phyloP scores from a whole-genome alignment of 1,140 invertebrate species.

The Diplogasteroides magnus region DNA sequence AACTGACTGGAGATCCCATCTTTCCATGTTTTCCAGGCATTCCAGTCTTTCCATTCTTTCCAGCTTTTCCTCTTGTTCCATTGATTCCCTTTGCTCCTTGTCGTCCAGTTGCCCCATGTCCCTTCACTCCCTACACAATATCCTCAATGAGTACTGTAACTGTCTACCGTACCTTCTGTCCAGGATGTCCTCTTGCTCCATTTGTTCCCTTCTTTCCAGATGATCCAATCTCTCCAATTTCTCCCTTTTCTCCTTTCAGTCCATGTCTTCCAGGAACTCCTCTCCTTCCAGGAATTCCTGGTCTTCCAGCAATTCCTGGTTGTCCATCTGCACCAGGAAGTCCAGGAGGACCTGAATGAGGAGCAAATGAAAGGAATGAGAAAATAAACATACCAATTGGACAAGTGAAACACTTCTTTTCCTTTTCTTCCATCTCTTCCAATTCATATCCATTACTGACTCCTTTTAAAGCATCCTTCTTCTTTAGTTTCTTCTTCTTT shows the following conservation, averaged over 20 bases:
- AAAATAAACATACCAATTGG: too few relatives aligned
- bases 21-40: conserved; percentile 9
- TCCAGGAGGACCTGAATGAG: too few relatives aligned
- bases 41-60: conserved; percentile 8
- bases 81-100: conserved; percentile 9
- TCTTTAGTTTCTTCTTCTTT: background rate
- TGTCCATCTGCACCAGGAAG: conserved; percentile 11
- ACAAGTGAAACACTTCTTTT: background rate
- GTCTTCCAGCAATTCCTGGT: conserved; percentile 1
- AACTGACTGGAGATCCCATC: too few relatives aligned
- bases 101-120: conserved; percentile 13
- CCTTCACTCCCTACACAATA: background rate
- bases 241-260: conserved; percentile 11
- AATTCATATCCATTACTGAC: too few relatives aligned
- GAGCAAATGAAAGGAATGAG: too few relatives aligned
- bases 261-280: conserved; percentile 14
- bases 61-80: conserved; percentile 1
- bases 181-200: conserved; percentile 1
- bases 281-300: conserved; percentile 5
- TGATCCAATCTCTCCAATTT: conserved; percentile 4
- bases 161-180: conserved; percentile 6
- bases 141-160: background rate
- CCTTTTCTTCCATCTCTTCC: too few relatives aligned
- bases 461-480: background rate
- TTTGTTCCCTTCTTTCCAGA: conserved; percentile 3